A percentile compares a stretch with the other conserved stretches of the same genome.
Evolutionary conservation across 2,113 vertebrate genomes (phyloP).

Genomic region (Bucco capensis): DNA sequence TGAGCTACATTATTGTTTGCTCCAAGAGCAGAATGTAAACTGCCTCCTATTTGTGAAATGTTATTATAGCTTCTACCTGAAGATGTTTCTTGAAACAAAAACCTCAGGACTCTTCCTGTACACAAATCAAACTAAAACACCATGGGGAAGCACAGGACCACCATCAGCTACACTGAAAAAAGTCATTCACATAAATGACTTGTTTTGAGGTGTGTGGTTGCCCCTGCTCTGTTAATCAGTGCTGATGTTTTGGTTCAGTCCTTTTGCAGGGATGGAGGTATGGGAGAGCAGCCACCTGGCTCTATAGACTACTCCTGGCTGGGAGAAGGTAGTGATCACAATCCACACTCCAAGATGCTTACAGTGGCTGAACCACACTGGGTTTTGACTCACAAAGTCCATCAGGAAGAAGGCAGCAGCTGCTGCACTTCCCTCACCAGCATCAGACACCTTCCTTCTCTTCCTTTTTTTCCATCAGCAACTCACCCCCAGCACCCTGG

Average conservation of each 20-base stretch:
- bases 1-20: conserved; percentile 58
- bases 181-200: background rate
- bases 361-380: background rate
- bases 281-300: background rate
- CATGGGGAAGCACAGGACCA: background rate
- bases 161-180: background rate
- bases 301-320: background rate
- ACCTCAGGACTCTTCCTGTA: conserved; percentile 1
- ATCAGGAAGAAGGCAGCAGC: background rate
- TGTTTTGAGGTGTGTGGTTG: background rate
- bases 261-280: background rate
- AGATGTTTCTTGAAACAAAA: conserved; percentile 45
- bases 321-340: background rate
- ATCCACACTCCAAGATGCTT: background rate
- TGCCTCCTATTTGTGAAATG: conserved; percentile 45
- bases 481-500: background rate
- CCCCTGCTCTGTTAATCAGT: background rate
- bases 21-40: conserved; percentile 53
- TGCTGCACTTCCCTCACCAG: background rate
- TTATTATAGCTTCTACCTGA: conserved; percentile 47
- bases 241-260: background rate
- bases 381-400: background rate
- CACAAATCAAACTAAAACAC: conserved; percentile 9
- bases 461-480: background rate
- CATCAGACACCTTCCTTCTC: background rate